Evolutionary conservation across 2,888 invertebrate species (phyloP), one percentile per base, ranked within the genome.

Genomic region (Pachliopta kotzebuea): DNA sequence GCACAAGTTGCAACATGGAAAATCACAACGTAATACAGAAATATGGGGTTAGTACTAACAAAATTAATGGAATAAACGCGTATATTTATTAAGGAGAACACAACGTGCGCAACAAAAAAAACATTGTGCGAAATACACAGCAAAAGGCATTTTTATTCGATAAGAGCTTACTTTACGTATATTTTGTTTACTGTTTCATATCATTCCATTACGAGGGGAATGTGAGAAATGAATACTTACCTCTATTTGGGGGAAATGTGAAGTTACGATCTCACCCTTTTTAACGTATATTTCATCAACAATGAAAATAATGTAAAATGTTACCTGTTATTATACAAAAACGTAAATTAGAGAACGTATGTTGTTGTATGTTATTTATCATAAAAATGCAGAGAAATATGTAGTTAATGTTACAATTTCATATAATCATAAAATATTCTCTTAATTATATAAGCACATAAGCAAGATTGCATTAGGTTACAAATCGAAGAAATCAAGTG

Each of bases 121-220:
- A 52, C 4, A 7, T 21, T 14, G 21, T 21, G 20, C 23, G 21
- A 54, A 54, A 23, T 18, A 14, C 26, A 26, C 23, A 54, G 23
- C 23, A 26, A 26, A 54, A 54, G 37, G 23, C 26, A 26, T 54
- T 54, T 54, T 54, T 26, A 26, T 26, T 54, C 21, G 23, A 26
- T 54, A 54, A 54, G 26, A 54, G 54, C 24, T 54, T 26, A 54
- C 54, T 24, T 26, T 26, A 52, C 54, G 23, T 54, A 54, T 54
- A 54, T 54, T 54, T 54, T 26, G 54, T 54, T 54, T 54, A 54
- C 54, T 26, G 54, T 23, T 54, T 54, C 54, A 54, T 54, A 54
- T 54, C 54, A 26, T 54, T 54, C 26, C 26, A 54, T 54, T 54
- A 54, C 52, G 52, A 21, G 54, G 26, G 24, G 18, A 54, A 26